Conservation (phyloP, 2,888 invertebrate genomes). For the Saturnia japonica region DNA sequence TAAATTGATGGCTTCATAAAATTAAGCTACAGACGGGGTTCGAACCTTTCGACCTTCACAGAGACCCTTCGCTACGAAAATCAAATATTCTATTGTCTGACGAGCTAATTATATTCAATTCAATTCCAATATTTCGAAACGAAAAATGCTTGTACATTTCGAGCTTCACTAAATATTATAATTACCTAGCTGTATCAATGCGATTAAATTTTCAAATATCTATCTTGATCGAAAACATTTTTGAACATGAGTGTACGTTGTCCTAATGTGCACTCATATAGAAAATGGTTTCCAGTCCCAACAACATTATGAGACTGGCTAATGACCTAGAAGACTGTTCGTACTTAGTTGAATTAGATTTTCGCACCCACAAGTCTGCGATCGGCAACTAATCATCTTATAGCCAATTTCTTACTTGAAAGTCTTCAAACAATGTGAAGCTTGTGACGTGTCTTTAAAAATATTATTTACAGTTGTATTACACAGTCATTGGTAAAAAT, state of each 20-base stretch:
- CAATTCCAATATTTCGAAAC: background rate
- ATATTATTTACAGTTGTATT: background rate
- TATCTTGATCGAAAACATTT: background rate
- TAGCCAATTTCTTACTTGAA: conserved; percentile 30
- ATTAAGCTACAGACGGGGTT: background rate
- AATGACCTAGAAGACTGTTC: conserved; percentile 48
- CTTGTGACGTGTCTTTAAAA: background rate
- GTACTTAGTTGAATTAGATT: conserved; percentile 45
- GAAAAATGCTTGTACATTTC: too few relatives aligned
- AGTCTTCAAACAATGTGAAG: conserved; percentile 24
- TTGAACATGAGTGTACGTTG: conserved; percentile 22
- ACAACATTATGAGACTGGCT: conserved; percentile 29
- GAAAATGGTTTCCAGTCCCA: conserved; percentile 35
- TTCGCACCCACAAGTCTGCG: conserved; percentile 35
- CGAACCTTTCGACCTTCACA: background rate
- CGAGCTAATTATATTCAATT: background rate
- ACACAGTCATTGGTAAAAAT: background rate
- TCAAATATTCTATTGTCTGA: background rate
- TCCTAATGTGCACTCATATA: conserved; percentile 29
- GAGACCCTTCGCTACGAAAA: background rate
- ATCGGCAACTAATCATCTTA: conserved; percentile 43
- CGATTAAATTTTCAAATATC: background rate
- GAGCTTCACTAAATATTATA: background rate
- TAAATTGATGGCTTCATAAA: background rate
- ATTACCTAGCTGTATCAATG: background rate